Percentiles rank a stretch among this genome's conserved stretches.
phyloP scores from a whole-genome alignment of 2,888 invertebrate species.

The Phorcus lineatus region DNA sequence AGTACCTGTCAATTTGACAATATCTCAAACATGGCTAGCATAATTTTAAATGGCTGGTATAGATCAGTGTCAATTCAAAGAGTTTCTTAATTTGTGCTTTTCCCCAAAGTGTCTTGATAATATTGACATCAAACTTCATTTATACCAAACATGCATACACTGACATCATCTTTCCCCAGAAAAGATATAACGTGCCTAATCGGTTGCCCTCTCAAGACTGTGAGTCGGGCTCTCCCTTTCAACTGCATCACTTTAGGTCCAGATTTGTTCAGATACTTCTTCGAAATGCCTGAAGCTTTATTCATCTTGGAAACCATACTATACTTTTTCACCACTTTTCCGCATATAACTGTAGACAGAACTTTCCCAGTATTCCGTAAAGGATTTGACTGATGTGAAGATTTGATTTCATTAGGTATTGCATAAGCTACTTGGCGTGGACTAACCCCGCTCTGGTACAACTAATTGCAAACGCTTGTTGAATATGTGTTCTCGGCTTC shows the following conservation, averaged over 20 bases:
- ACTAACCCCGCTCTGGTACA: not conserved
- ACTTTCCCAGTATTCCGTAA: not conserved
- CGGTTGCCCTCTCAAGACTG: not conserved
- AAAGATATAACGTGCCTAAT: not conserved
- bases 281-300: not conserved
- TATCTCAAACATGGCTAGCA: too few species aligned
- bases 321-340: slow-evolving; percentile 11
- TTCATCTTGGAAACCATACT: not conserved
- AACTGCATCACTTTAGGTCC: not conserved
- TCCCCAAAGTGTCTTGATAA: too few species aligned
- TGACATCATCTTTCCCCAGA: not conserved
- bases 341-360: not conserved
- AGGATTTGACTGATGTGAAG: not conserved
- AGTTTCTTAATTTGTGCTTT: too few species aligned
- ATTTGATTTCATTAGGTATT: slow-evolving; percentile 2
- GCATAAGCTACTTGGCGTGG: not conserved
- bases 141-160: not conserved
- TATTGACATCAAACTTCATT: too few species aligned
- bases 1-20: too few species aligned
- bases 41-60: too few species aligned
- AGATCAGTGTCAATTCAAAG: too few species aligned
- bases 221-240: not conserved
- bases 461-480: not conserved
- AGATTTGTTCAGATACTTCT: not conserved
- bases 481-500: not conserved